Percentiles rank a stretch among this genome's conserved stretches.
These are phyloP conservation scores for Pachyramphus minor DNA, from an alignment of 2,113 vertebrate genomes.

Conservation along the genomic window DNA sequence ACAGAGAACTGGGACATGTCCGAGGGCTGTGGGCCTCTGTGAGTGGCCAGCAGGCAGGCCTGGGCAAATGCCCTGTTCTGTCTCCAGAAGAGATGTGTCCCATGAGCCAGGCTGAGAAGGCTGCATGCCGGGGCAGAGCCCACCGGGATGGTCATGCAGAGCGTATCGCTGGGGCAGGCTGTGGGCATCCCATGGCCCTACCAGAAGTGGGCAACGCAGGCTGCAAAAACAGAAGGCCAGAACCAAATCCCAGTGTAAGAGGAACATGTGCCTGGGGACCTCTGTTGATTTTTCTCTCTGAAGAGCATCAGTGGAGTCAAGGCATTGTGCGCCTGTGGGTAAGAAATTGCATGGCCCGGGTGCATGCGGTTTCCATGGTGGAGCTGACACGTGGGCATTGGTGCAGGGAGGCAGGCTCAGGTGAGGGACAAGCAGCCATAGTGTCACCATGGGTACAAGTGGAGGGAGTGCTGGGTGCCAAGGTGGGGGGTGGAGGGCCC, in stretches of 20 bases:
- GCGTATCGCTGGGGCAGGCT: not conserved
- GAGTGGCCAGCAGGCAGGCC: not conserved
- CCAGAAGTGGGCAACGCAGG: not conserved
- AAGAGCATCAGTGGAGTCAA: not conserved
- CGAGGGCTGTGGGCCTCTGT: not conserved
- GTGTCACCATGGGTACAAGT: accelerated
- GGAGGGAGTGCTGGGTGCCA: accelerated
- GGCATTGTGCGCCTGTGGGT: accelerated
- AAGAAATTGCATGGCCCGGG: not conserved
- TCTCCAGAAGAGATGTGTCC: not conserved
- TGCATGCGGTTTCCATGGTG: accelerated
- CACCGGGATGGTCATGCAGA: not conserved
- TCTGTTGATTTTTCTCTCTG: not conserved
- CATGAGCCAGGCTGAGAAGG: not conserved
- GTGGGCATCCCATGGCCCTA: not conserved
- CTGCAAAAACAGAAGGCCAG: not conserved
- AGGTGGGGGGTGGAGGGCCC: accelerated
- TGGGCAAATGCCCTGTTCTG: not conserved
- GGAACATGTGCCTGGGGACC: not conserved
- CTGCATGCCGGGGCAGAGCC: accelerated
- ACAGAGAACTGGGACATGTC: not conserved
- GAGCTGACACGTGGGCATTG: accelerated
- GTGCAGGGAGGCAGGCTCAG: accelerated
- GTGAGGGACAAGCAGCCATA: accelerated
- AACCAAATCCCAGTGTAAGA: not conserved